phyloP scores from a whole-genome alignment of 1,140 invertebrate species.

The Bathynomus jamesi region DNA sequence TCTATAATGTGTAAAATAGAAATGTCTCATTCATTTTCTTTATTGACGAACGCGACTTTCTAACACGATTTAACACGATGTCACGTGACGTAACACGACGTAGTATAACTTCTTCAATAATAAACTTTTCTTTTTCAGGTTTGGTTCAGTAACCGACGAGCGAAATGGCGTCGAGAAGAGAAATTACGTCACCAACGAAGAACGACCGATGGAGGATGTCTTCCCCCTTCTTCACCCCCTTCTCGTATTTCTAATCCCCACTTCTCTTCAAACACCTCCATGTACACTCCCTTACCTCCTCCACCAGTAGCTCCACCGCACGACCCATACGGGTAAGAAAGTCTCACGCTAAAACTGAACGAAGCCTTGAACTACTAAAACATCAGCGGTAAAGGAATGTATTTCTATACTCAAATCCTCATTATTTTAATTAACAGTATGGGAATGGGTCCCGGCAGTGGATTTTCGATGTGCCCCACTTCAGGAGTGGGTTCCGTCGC shows the following conservation, averaged over 20 bases:
- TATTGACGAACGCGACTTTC: no score
- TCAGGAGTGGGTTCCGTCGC: neutral
- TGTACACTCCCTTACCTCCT: constrained; percentile 12
- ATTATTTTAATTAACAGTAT: neutral
- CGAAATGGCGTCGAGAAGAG: neutral
- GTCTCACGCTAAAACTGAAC: no score
- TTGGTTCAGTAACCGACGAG: constrained; percentile 66
- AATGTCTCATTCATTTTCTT: no score
- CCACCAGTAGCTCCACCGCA: neutral
- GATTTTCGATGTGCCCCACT: neutral
- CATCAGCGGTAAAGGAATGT: no score
- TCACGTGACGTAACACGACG: neutral
- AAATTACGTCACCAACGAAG: neutral
- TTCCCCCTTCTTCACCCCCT: neutral
- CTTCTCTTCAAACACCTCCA: neutral
- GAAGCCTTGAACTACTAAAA: no score
- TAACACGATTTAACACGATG: no score
- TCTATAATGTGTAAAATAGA: no score
- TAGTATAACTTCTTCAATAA: neutral
- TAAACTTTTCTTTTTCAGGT: constrained; percentile 55
- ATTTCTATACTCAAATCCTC: no score
- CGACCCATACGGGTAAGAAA: neutral
- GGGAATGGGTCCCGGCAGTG: neutral
- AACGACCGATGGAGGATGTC: neutral
- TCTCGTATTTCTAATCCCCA: neutral